These are phyloP conservation scores for Opisthocomus hoazin DNA, from an alignment of 2,113 vertebrate genomes.

Conservation along the genomic window DNA sequence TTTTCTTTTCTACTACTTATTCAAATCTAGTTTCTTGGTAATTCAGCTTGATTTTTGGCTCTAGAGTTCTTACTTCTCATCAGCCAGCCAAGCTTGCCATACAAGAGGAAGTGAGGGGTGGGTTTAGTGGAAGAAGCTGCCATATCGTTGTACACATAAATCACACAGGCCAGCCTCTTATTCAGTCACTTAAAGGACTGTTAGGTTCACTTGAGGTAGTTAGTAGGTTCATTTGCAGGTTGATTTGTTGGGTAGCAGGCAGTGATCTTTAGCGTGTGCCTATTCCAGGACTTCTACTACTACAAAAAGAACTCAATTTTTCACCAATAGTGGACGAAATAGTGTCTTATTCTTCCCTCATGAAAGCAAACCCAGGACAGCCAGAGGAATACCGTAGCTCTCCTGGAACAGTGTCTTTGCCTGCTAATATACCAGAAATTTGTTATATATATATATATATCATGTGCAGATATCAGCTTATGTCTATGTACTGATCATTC, in stretches of 20 bases:
- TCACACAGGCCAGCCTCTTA: accelerated
- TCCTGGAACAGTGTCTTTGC: not conserved
- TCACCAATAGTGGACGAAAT: not conserved
- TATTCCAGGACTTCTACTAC: not conserved
- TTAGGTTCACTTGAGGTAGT: not conserved
- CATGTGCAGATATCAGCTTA: accelerated
- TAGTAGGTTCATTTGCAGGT: not conserved
- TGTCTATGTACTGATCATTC: not conserved
- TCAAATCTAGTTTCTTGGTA: not conserved
- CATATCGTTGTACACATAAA: not conserved
- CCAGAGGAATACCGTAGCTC: not conserved
- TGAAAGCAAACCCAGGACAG: not conserved
- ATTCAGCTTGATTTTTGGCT: not conserved
- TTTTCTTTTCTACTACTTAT: not conserved
- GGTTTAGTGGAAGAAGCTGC: not conserved
- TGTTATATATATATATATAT: not conserved
- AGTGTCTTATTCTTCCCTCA: not conserved
- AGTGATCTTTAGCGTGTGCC: not conserved
- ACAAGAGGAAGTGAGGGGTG: not conserved
- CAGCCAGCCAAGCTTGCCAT: not conserved
- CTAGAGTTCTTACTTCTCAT: not conserved
- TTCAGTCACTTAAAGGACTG: not conserved
- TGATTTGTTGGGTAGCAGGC: not conserved
- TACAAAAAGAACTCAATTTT: not conserved
- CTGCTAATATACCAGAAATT: not conserved